Evolutionary conservation across 2,888 invertebrate species (phyloP).

Genomic region (Pedicia rivosa): DNA sequence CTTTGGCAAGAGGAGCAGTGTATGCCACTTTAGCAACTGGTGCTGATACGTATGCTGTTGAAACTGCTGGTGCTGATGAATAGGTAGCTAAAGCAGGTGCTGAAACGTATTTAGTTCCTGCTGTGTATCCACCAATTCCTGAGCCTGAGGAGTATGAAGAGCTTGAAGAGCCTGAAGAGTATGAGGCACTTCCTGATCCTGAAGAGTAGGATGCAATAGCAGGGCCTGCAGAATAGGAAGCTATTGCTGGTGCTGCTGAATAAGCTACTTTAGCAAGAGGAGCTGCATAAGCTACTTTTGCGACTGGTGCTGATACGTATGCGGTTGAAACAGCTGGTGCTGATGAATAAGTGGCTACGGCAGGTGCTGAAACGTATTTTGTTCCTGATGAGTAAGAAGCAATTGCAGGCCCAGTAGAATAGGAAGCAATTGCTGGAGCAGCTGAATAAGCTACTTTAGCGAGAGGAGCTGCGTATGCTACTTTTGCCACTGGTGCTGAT

Average conservation of each 20-base stretch:
- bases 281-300: constrained; percentile 17
- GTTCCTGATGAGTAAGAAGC: no score
- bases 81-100: constrained; percentile 11
- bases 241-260: constrained; percentile 32
- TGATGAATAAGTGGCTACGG: constrained; percentile 10
- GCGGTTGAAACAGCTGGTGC: constrained; percentile 14
- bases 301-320: constrained; percentile 19
- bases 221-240: constrained; percentile 18
- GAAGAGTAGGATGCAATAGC: constrained; percentile 12
- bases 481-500: constrained; percentile 6
- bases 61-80: constrained; percentile 11
- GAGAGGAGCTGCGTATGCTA: constrained; percentile 7
- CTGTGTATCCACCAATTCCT: not conserved
- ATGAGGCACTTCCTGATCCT: constrained; percentile 7
- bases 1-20: no score
- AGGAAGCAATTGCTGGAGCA: constrained; percentile 11
- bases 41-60: constrained; percentile 7
- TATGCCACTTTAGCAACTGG: constrained; percentile 1
- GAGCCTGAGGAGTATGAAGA: constrained; percentile 8
- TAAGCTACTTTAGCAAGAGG: constrained; percentile 3
- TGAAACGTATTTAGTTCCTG: not conserved
- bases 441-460: constrained; percentile 10
- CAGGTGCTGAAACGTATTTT: constrained; percentile 8
- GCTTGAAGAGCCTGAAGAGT: constrained; percentile 8
- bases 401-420: constrained; percentile 9